These are phyloP conservation scores for Pitta sordida DNA, from an alignment of 2,113 vertebrate genomes.

Conservation along the genomic window DNA sequence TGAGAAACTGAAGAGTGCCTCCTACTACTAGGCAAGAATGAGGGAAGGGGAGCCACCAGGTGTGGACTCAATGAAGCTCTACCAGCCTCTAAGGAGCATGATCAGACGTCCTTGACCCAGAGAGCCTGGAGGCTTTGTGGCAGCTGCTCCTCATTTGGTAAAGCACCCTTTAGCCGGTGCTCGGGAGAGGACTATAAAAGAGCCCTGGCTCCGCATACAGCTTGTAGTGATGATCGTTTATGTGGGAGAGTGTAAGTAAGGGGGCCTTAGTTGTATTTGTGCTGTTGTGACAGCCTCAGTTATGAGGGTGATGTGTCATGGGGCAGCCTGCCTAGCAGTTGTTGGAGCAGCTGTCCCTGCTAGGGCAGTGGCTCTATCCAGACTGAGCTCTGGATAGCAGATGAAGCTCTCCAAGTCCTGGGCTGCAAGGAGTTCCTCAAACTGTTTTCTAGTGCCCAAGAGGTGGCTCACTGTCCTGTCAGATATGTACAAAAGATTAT, in stretches of 20 bases:
- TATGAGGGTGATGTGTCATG: fast-evolving
- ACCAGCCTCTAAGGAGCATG: not conserved
- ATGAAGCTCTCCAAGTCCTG: not conserved
- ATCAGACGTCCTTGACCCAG: not conserved
- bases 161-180: fast-evolving
- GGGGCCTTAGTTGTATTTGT: fast-evolving
- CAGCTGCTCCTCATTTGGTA: not conserved
- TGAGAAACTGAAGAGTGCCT: not conserved
- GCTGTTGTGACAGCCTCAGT: not conserved
- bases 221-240: no score
- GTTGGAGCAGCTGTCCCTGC: not conserved
- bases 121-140: not conserved
- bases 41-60: not conserved
- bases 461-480: not conserved
- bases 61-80: not conserved
- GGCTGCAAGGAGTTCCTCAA: not conserved
- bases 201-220: not conserved
- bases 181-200: not conserved
- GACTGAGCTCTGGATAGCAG: not conserved
- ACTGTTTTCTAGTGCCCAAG: not conserved
- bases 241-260: no score
- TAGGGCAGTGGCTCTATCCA: not conserved
- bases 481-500: no score
- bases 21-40: not conserved
- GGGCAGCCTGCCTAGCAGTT: not conserved